Evolutionary conservation across 2,113 vertebrate species (phyloP).

Genomic region (rabbit (Oryctolagus cuniculus)): mOryCun1.1 NC_091441.1:29377001-29377500

Average conservation of each 20-base stretch:
- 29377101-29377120: neutral
- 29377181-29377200: neutral
- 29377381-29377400: conserved; percentile 69
- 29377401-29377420: neutral
- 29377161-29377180: neutral
- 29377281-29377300: conserved; percentile 57
- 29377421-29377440: neutral
- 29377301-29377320: conserved; percentile 46
- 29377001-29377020: neutral
- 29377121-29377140: neutral
- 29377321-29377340: conserved; percentile 75
- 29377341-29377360: conserved; percentile 52
- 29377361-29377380: neutral
- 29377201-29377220: neutral
- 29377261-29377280: neutral
- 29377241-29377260: neutral
- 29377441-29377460: conserved; percentile 5
- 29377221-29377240: conserved; percentile 30
- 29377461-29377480: conserved; percentile 29
- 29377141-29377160: neutral
- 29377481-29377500: neutral
- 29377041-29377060: neutral
- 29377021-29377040: neutral
- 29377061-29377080: neutral
- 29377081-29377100: neutral